Evolutionary conservation across 1,140 invertebrate species (phyloP), one percentile per base, ranked within the genome.

Genomic region (Cherax destructor): DNA sequence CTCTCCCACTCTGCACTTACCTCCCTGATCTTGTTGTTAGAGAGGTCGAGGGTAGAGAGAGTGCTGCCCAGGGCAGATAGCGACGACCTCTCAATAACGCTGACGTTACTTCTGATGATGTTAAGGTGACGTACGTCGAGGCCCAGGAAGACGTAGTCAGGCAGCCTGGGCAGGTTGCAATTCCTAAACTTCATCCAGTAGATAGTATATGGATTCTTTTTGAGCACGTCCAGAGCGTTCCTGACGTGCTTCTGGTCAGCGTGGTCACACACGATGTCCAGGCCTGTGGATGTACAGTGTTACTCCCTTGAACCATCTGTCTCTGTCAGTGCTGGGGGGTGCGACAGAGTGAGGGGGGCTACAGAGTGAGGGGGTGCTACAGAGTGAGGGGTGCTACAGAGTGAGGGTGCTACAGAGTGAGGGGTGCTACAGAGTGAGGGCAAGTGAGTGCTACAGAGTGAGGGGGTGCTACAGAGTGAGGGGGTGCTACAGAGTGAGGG

Each of bases 41-140:
- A 93, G 5, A 94, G 72, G 77, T 94, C 94, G 11, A 94, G 83
- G 13, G 92, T 92, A 72, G 91, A 89, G 18, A 94, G 92, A 16
- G 81, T 80, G 1, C 92, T 80, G 13, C 91, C 89, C 10, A 93
- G 85, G 3, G 92, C 83, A 2, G 92, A 92, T 18, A 93, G 89
- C 7, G 93, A 92, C 0, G 91, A 91, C 47, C 87, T 52, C 85
- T 93, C 93, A 13, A 93, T 87, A 77, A 83, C 81, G 88, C 83
- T 91, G 50, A 93, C 88, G 86, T 93, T 91, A 47, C 93, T 93
- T 11, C 92, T 85, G 84, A 93, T 93, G 85, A 93, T 93, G 80
- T 91, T 92, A 50, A 93, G 78, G 72, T 92, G 92, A 21, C 79
- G 49, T n/a, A 93, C 91, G n/a, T 84, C 85, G 52, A 93, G 86